A percentile compares a stretch with the other conserved stretches of the same genome.
Conservation (phyloP, 1,140 invertebrate genomes). For the Cyrtorhinus lividipennis region DNA sequence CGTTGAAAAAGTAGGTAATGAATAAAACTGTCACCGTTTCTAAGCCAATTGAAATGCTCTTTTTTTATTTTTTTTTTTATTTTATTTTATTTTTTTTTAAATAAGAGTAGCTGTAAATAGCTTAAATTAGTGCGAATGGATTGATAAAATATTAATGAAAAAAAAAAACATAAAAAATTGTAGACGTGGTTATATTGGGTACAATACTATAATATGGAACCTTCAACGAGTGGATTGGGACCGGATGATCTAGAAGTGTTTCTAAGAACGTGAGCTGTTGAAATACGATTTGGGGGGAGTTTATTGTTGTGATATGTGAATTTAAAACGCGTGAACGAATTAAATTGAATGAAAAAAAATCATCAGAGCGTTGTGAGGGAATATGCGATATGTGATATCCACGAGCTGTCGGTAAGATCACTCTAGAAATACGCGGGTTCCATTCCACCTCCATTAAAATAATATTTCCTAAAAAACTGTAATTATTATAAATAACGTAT, state of each 20-base stretch:
- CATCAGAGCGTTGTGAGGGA: too few species aligned
- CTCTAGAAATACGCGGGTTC: neutral
- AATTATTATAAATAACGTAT: neutral
- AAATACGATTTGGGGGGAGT: too few species aligned
- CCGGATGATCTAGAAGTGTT: too few species aligned
- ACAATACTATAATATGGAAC: neutral
- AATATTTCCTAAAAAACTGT: neutral
- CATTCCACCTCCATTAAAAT: neutral
- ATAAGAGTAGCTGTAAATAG: conserved; percentile 17
- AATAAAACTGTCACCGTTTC: neutral
- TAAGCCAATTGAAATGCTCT: conserved; percentile 1
- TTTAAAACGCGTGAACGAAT: neutral
- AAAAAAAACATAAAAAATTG: too few species aligned
- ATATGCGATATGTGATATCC: too few species aligned
- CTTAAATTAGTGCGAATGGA: conserved; percentile 2
- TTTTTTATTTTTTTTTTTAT: neutral
- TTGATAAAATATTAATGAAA: conserved; percentile 10
- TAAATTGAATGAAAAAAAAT: neutral
- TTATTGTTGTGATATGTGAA: too few species aligned
- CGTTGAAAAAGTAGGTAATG: too few species aligned
- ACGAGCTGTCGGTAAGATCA: too few species aligned
- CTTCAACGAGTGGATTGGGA: too few species aligned
- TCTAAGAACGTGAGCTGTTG: too few species aligned
- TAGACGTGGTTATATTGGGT: neutral
- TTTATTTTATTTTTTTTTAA: too few species aligned